phyloP scores from a whole-genome alignment of 2,113 vertebrate species.

The Gopherus evgoodei region DNA sequence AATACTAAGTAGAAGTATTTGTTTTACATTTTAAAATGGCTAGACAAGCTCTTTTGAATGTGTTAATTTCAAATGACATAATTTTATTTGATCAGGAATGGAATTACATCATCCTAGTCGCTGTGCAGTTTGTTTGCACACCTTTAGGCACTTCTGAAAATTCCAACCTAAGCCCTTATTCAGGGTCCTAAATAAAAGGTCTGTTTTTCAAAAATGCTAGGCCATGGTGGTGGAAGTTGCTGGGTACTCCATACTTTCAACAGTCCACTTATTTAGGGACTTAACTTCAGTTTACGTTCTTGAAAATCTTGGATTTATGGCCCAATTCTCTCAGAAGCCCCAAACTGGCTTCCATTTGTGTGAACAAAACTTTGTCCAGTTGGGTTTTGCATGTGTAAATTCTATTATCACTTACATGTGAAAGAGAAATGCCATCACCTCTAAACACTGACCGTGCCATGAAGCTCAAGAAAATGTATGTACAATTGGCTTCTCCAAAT shows the following conservation, averaged over 20 bases:
- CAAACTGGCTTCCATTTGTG: not conserved
- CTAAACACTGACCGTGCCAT: not conserved
- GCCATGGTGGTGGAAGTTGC: not conserved
- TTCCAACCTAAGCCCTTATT: not conserved
- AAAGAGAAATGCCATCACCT: not conserved
- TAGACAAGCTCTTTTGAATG: constrained; percentile 15
- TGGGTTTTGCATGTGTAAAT: not conserved
- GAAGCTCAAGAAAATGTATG: not conserved
- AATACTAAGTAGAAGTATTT: constrained; percentile 12
- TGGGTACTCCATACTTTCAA: not conserved
- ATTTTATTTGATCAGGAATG: not conserved
- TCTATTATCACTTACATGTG: not conserved
- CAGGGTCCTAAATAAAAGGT: not conserved
- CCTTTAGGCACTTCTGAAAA: not conserved
- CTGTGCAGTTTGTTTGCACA: not conserved
- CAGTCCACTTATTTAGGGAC: not conserved
- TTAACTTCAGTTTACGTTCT: not conserved
- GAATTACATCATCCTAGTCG: not conserved
- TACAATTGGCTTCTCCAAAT: not conserved
- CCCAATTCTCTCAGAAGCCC: not conserved
- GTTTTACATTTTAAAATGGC: constrained; percentile 18
- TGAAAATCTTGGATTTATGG: not conserved
- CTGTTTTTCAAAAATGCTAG: not conserved
- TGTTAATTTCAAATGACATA: not conserved
- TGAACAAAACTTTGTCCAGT: not conserved